phyloP scores from a whole-genome alignment of 2,888 invertebrate genomes.

The Drosophila quinaria region DNA sequence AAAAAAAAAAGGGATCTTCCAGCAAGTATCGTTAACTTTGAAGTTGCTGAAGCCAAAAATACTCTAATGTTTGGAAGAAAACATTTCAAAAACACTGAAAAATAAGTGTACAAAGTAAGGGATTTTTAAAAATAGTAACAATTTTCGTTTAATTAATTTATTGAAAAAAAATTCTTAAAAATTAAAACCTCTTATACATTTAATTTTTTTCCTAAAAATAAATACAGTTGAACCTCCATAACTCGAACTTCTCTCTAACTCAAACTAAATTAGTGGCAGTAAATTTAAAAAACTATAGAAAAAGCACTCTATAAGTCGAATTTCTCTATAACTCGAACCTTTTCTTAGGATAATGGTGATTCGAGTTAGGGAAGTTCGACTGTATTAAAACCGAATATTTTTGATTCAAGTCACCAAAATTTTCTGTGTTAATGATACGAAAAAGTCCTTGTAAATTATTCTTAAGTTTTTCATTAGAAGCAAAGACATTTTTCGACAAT shows the following conservation, averaged over 20 bases:
- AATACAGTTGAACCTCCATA: too few relatives aligned
- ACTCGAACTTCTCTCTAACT: too few relatives aligned
- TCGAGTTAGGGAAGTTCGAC: too few relatives aligned
- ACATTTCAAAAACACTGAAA: background rate
- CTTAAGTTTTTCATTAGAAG: background rate
- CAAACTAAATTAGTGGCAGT: too few relatives aligned
- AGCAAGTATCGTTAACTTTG: background rate
- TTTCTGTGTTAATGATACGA: background rate
- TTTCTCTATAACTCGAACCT: too few relatives aligned
- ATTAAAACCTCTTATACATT: too few relatives aligned
- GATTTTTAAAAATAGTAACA: too few relatives aligned
- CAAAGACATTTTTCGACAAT: too few relatives aligned
- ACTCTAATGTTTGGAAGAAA: conserved; percentile 1
- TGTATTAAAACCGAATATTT: background rate
- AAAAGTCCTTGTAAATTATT: background rate
- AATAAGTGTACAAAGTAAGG: background rate
- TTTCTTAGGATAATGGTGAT: too few relatives aligned
- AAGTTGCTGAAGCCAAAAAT: conserved; percentile 8
- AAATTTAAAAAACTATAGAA: too few relatives aligned
- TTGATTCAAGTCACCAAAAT: background rate
- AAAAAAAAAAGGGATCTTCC: background rate
- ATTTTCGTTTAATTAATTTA: background rate
- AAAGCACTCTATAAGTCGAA: too few relatives aligned
- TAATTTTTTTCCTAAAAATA: background rate
- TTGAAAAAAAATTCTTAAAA: background rate